phyloP scores from a whole-genome alignment of 2,797 vertebrate genomes.

The Erethizon dorsatum region DNA sequence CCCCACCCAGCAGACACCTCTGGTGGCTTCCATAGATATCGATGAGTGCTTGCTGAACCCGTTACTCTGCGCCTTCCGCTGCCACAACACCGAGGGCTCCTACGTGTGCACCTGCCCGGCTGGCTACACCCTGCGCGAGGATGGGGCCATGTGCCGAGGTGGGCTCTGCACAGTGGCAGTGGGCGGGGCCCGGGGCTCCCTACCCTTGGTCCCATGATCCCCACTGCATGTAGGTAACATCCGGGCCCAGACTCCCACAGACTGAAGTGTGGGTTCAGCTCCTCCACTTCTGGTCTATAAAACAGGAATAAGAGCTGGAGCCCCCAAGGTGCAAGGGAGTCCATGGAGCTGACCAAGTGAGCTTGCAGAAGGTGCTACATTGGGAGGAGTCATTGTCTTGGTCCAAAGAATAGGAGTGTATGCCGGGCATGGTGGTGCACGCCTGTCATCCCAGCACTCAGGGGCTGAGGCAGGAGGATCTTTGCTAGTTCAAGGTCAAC shows the following conservation, averaged over 20 bases:
- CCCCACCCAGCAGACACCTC: neutral
- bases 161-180: neutral
- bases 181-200: neutral
- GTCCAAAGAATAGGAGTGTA: neutral
- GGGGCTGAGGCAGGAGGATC: neutral
- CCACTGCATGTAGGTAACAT: no score
- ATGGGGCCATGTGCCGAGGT: slow-evolving; percentile 97
- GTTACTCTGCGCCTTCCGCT: slow-evolving; percentile 97
- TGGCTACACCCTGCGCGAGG: slow-evolving; percentile 95
- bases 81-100: slow-evolving; percentile 96
- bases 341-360: neutral
- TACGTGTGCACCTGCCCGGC: slow-evolving; percentile 96
- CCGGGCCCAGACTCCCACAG: neutral
- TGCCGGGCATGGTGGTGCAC: neutral
- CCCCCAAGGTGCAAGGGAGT: no score
- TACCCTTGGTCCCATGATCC: fast-evolving
- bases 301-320: neutral
- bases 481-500: neutral
- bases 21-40: slow-evolving; percentile 91
- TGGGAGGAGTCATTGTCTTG: no score
- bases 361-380: fast-evolving
- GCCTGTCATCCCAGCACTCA: neutral
- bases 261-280: neutral
- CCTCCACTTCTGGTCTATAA: neutral
- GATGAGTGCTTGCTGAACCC: slow-evolving; percentile 97